phyloP scores from a whole-genome alignment of 2,113 vertebrate species.

The Neolamprologus sp. region DNA sequence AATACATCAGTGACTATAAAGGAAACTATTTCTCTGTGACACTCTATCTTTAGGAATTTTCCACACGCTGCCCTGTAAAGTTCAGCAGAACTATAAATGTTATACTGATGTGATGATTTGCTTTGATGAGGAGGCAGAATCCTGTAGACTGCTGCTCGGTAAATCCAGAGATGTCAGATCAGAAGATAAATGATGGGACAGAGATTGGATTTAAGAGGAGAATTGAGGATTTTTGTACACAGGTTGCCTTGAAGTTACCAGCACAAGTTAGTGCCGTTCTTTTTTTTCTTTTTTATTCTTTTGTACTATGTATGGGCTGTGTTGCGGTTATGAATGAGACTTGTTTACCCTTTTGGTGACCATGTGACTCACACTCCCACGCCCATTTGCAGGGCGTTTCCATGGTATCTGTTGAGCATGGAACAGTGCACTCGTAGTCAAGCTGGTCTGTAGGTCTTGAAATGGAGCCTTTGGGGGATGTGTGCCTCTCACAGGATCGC shows the following conservation, averaged over 20 bases:
- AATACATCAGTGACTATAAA: constrained; percentile 72
- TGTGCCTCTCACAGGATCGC: constrained; percentile 41
- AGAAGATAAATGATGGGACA: not conserved
- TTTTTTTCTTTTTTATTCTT: not conserved
- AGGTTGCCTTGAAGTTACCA: not conserved
- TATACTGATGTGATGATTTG: constrained; percentile 7
- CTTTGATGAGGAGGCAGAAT: not conserved
- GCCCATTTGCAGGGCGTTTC: constrained; percentile 64
- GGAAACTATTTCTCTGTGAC: constrained; percentile 74
- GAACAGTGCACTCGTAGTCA: constrained; percentile 47
- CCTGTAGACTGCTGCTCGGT: not conserved
- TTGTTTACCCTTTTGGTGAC: constrained; percentile 70
- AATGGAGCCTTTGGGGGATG: constrained; percentile 47
- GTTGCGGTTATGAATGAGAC: constrained; percentile 71
- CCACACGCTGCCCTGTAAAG: constrained; percentile 53
- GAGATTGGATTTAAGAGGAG: not conserved
- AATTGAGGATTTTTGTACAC: not conserved
- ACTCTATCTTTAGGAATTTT: constrained; percentile 68
- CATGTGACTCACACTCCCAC: constrained; percentile 70
- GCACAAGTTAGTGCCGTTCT: not conserved
- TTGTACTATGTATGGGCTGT: constrained; percentile 35
- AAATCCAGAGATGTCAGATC: not conserved
- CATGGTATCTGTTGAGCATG: constrained; percentile 62
- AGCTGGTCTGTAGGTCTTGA: constrained; percentile 45
- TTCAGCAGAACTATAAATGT: constrained; percentile 53